Evolutionary conservation across 2,888 invertebrate genomes (phyloP).

Genomic region (Melangyna quadrimaculata): DNA sequence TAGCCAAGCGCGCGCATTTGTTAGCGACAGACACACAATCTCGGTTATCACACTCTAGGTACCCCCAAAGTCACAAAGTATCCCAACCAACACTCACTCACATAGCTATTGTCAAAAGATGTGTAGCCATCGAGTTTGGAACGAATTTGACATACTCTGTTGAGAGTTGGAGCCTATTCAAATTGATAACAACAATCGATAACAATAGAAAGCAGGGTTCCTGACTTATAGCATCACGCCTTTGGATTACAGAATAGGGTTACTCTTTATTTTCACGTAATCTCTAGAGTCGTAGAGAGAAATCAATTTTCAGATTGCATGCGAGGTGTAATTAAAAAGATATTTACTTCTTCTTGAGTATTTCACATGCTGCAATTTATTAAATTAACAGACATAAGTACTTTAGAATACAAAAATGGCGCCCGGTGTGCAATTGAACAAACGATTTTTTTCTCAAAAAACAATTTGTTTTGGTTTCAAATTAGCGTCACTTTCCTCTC

Average conservation of each 20-base stretch:
- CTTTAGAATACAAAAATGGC: slow-evolving; percentile 40
- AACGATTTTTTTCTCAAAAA: not conserved
- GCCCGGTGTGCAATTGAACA: slow-evolving; percentile 21
- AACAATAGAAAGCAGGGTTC: slow-evolving; percentile 42
- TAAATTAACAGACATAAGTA: not conserved
- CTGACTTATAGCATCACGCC: not conserved
- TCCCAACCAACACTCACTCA: slow-evolving; percentile 32
- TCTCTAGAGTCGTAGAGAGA: slow-evolving; percentile 39
- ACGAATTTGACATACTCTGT: slow-evolving; percentile 56
- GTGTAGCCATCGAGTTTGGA: slow-evolving; percentile 50
- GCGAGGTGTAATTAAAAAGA: slow-evolving; percentile 33
- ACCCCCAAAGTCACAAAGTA: slow-evolving; percentile 27
- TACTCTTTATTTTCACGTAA: slow-evolving; percentile 53
- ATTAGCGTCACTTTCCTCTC: slow-evolving; percentile 27
- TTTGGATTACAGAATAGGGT: slow-evolving; percentile 8
- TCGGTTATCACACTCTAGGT: slow-evolving; percentile 45
- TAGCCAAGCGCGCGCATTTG: slow-evolving; percentile 72
- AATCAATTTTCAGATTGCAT: slow-evolving; percentile 26
- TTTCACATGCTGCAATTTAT: not conserved
- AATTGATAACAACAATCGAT: slow-evolving; percentile 67
- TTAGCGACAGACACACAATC: slow-evolving; percentile 42
- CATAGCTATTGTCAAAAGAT: slow-evolving; percentile 45
- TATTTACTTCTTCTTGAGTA: not conserved
- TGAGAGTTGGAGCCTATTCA: slow-evolving; percentile 30
- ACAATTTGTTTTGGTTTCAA: slow-evolving; percentile 56